These are phyloP conservation scores for Samia ricini DNA, from an alignment of 1,140 invertebrate species.

Conservation along the genomic window DNA sequence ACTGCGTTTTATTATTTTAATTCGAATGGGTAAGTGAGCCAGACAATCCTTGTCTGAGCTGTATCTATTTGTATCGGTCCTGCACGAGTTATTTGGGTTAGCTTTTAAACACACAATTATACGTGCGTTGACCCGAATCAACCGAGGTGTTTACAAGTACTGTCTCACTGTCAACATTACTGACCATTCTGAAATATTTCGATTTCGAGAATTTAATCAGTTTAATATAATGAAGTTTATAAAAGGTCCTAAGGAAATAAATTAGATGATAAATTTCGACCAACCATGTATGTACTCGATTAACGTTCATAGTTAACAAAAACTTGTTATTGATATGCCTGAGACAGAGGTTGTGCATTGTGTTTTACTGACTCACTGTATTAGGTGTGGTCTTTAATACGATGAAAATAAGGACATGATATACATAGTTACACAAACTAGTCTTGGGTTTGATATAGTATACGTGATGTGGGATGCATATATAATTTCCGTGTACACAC, in stretches of 20 bases:
- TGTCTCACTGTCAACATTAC: background rate
- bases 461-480: background rate
- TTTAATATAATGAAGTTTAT: background rate
- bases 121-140: slow-evolving; percentile 44
- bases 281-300: background rate
- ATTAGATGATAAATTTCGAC: background rate
- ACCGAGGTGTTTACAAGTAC: slow-evolving; percentile 32
- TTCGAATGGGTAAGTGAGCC: background rate
- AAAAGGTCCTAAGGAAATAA: background rate
- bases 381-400: background rate
- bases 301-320: background rate
- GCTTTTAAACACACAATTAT: slow-evolving; percentile 50
- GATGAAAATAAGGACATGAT: background rate
- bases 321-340: slow-evolving; percentile 1
- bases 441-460: background rate
- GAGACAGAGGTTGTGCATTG: background rate
- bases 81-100: slow-evolving; percentile 46
- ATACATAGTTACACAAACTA: background rate
- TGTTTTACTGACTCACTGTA: background rate
- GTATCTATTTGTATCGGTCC: slow-evolving; percentile 35
- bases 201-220: background rate
- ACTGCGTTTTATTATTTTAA: background rate
- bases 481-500: slow-evolving; percentile 3
- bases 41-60: slow-evolving; percentile 10
- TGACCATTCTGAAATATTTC: background rate